phyloP scores from a whole-genome alignment of 2,888 invertebrate genomes.

The Physocephala rufipes region DNA sequence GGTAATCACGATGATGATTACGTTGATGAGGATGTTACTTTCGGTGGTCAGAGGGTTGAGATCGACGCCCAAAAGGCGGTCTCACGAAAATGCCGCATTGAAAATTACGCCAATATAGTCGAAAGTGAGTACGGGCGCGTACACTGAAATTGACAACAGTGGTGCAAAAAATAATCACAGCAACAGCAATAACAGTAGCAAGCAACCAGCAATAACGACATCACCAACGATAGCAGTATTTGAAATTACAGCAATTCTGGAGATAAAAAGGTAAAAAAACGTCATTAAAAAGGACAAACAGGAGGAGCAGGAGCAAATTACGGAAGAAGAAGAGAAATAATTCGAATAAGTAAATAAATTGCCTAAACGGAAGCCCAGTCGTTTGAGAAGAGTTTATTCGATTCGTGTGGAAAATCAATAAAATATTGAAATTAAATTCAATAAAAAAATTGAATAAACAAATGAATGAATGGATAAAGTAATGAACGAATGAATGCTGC shows the following conservation, averaged over 20 bases:
- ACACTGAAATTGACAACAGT: background rate
- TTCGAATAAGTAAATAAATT: constrained; percentile 14
- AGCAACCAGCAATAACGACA: no score
- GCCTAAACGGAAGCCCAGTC: constrained; percentile 30
- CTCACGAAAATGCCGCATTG: constrained; percentile 35
- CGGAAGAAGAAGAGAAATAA: background rate
- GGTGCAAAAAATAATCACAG: background rate
- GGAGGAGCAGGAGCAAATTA: background rate
- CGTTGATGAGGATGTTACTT: no score
- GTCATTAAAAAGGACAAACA: background rate
- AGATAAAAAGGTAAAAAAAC: background rate
- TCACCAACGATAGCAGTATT: no score
- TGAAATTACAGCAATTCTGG: no score
- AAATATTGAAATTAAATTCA: constrained; percentile 33
- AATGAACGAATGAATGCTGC: background rate
- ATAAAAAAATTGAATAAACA: constrained; percentile 25
- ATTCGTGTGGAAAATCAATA: constrained; percentile 23
- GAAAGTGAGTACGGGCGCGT: constrained; percentile 17
- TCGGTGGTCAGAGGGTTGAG: background rate
- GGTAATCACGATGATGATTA: background rate
- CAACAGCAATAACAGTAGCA: background rate
- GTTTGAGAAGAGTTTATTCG: constrained; percentile 11
- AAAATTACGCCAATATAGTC: constrained; percentile 32
- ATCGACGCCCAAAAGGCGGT: constrained; percentile 22
- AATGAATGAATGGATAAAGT: constrained; percentile 6